A percentile compares a stretch with the other conserved stretches of the same genome.
Evolutionary conservation across 2,113 vertebrate species (phyloP).

Genomic region (Tychaedon coryphoeus): DNA sequence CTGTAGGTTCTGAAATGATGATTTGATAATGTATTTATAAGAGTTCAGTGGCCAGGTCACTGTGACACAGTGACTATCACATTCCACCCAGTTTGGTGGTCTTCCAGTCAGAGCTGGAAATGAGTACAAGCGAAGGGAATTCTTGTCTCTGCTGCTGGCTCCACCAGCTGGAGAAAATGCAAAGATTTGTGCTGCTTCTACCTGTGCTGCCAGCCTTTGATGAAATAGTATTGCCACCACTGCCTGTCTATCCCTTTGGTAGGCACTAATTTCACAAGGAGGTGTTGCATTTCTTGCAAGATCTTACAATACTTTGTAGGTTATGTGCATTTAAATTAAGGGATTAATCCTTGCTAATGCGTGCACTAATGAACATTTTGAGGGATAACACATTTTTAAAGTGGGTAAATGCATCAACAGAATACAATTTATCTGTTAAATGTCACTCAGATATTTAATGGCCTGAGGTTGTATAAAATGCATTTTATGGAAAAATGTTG

Average conservation of each 20-base stretch:
- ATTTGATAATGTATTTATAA: not conserved
- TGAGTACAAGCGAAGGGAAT: not conserved
- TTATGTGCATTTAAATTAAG: not conserved
- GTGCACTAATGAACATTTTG: not conserved
- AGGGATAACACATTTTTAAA: not conserved
- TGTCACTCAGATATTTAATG: not conserved
- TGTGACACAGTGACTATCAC: rapidly evolving
- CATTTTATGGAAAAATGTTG: not conserved
- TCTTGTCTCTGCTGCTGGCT: not conserved
- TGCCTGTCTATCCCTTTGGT: not conserved
- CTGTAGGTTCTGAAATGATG: not conserved
- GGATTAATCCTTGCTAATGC: not conserved
- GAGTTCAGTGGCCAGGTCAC: not conserved
- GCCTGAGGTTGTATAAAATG: not conserved
- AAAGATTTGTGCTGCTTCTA: not conserved
- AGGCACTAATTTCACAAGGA: not conserved
- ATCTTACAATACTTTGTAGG: not conserved
- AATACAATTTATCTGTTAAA: not conserved
- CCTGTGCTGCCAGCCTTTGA: not conserved
- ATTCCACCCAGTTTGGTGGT: not conserved
- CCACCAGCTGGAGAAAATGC: not conserved
- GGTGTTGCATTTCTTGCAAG: not conserved
- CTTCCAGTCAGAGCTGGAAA: not conserved
- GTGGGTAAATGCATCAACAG: not conserved
- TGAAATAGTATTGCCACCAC: not conserved